These are phyloP conservation scores for Pseudorhombus dupliciocellatus DNA, from an alignment of 2,113 vertebrate genomes.

Conservation along the genomic window DNA sequence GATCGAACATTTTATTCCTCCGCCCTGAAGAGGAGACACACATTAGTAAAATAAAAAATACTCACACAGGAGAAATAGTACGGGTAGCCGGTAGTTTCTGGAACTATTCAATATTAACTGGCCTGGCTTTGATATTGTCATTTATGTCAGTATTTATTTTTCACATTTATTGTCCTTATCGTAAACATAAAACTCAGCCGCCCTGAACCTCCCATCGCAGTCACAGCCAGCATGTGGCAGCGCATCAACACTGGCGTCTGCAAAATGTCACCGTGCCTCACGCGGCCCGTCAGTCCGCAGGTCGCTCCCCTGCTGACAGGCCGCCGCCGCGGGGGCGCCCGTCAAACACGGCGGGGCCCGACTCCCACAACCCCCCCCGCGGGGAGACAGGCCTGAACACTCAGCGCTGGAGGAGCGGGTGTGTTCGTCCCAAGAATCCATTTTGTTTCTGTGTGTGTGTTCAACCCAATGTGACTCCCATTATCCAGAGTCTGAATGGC, in stretches of 20 bases:
- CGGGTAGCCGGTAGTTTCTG: too few species aligned
- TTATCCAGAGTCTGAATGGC: constrained; percentile 9
- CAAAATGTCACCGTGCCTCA: constrained; percentile 55
- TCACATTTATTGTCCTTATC: too few species aligned
- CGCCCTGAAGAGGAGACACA: too few species aligned
- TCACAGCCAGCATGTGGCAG: constrained; percentile 37
- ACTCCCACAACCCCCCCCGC: neutral
- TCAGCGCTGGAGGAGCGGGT: neutral
- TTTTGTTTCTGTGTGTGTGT: too few species aligned
- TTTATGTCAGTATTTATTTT: too few species aligned
- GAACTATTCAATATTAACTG: too few species aligned
- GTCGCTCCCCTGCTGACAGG: constrained; percentile 30
- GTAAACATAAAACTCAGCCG: constrained; percentile 32
- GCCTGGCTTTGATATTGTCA: too few species aligned
- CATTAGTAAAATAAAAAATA: too few species aligned
- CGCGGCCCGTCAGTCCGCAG: constrained; percentile 34
- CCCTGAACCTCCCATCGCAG: constrained; percentile 45
- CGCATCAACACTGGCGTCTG: constrained; percentile 39
- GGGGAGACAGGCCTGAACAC: neutral
- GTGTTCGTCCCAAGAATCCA: too few species aligned
- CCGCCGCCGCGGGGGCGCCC: constrained; percentile 1
- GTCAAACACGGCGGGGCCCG: neutral
- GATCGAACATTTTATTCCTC: too few species aligned
- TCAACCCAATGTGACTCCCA: too few species aligned
- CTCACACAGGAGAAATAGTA: too few species aligned